Evolutionary conservation across 1,140 invertebrate species (phyloP), one percentile per base, ranked within the genome.

Genomic region (Trachymyrmex cornetzi): DNA sequence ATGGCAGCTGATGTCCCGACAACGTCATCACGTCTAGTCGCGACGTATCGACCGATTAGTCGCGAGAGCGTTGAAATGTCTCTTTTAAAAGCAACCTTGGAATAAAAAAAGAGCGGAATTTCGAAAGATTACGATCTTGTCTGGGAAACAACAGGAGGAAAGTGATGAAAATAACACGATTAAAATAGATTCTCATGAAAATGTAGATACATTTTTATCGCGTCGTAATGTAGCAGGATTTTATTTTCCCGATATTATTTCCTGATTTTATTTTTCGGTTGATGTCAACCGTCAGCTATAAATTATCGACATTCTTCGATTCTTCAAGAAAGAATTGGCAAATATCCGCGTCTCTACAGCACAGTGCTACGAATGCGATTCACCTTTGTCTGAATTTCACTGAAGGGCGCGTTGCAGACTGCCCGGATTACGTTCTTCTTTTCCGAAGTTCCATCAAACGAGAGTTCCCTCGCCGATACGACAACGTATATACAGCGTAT

Each of bases 1-100:
- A 90, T 91, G 89, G 87, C 91, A 86, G 71, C 85, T 88, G 90
- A 92, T 90, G 89, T 74, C 34, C 57, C 87, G 66, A 84, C 85
- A 69, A 87, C 77, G 22, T 77, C 81, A 61, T 79, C 59, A 27
- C 53, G 71, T 84, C 85, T 82, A 87, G 72, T 22, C 57, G 19
- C 6, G 57, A 22, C 38, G 48, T 59, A 85, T 75, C 67, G 63
- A 77, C 59, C 77, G 86, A 82, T 79, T 84, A 72, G 64, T 77
- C 81, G 64, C 84, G 59, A 85, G 71, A 85, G 66, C 59, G 61
- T 59, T 61, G 19, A 61, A 34, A 50, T 24, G 24, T 69, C 16
- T 63, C 57, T 61, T 24, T 81, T 22, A 16, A 67, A 67, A 19
- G n/a, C 14, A 48, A 50, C 27, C 22, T 44, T 11, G 24, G 57